A percentile compares a stretch with the other conserved stretches of the same genome.
These are phyloP conservation scores for Halocynthia roretzi DNA, from an alignment of 23 tunicate species.

Conservation along the genomic window DNA sequence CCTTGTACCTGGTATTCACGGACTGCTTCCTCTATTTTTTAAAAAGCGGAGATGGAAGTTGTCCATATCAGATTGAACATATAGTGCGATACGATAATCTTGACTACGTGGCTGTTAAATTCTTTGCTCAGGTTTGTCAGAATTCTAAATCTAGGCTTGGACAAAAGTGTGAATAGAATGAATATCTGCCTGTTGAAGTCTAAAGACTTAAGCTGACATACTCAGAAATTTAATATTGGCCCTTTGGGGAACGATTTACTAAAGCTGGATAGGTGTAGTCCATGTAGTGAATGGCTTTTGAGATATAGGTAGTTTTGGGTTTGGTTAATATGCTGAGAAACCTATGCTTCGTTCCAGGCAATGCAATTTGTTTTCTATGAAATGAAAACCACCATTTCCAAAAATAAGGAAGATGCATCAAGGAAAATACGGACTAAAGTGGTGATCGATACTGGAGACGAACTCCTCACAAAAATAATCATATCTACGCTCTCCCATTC, in stretches of 20 bases:
- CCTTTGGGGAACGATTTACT: not conserved
- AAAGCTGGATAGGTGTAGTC: not conserved
- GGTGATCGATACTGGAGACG: constrained; percentile 8
- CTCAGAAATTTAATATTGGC: not conserved
- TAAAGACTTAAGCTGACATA: not conserved
- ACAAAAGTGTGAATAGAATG: no score
- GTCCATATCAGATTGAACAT: constrained; percentile 21
- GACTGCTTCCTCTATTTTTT: constrained; percentile 17
- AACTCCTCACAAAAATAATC: constrained; percentile 4
- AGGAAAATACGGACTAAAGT: constrained; percentile 14
- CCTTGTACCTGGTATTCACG: constrained; percentile 24
- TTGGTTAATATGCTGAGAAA: not conserved
- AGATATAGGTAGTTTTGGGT: not conserved
- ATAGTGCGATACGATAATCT: constrained; percentile 18
- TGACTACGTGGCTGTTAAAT: constrained; percentile 8
- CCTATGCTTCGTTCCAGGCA: not conserved
- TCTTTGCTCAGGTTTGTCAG: constrained; percentile 5
- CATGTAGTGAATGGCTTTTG: not conserved
- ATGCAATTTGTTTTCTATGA: constrained; percentile 25
- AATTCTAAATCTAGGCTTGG: not conserved
- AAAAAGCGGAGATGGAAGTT: constrained; percentile 22
- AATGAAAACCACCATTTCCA: constrained; percentile 2
- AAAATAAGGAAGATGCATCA: not conserved
- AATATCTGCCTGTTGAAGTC: no score
- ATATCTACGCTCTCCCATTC: constrained; percentile 8